These are phyloP conservation scores for Drosophila albomicans DNA, from an alignment of 1,140 invertebrate genomes.

Conservation along the genomic window DNA sequence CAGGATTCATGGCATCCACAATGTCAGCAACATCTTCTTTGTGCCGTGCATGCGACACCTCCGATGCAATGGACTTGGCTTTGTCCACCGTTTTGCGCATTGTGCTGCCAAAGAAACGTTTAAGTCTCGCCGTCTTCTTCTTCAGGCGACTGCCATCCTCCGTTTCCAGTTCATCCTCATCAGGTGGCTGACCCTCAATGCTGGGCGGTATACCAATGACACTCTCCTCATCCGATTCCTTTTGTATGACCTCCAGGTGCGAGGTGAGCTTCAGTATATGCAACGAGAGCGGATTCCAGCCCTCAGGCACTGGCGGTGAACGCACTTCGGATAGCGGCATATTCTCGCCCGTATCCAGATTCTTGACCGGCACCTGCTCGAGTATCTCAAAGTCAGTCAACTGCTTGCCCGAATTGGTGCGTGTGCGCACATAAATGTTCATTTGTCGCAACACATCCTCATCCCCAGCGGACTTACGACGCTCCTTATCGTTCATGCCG, in stretches of 20 bases:
- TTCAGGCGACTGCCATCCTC: slow-evolving; percentile 85
- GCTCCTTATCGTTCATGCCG: slow-evolving; percentile 86
- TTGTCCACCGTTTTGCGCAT: slow-evolving; percentile 95
- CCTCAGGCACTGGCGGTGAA: slow-evolving; percentile 84
- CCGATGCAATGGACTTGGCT: slow-evolving; percentile 95
- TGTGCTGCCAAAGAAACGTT: slow-evolving; percentile 93
- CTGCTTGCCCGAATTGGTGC: slow-evolving; percentile 93
- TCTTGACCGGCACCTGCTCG: slow-evolving; percentile 96
- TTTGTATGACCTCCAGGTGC: slow-evolving; percentile 82
- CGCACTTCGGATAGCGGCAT: slow-evolving; percentile 84
- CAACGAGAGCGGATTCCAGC: slow-evolving; percentile 92
- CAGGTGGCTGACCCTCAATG: slow-evolving; percentile 87
- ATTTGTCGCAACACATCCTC: slow-evolving; percentile 89
- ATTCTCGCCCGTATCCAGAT: slow-evolving; percentile 93
- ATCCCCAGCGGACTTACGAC: slow-evolving; percentile 90
- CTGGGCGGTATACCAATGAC: slow-evolving; percentile 90
- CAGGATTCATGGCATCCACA: slow-evolving; percentile 93
- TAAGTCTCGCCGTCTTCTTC: slow-evolving; percentile 89
- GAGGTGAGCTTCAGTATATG: slow-evolving; percentile 94
- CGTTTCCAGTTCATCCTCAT: slow-evolving; percentile 85
- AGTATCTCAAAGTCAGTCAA: slow-evolving; percentile 95
- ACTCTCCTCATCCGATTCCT: slow-evolving; percentile 93
- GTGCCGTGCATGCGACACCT: slow-evolving; percentile 92
- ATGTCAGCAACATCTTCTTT: slow-evolving; percentile 94
- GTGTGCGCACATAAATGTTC: slow-evolving; percentile 91